A percentile compares a stretch with the other conserved stretches of the same genome.
phyloP scores from a whole-genome alignment of 2,797 vertebrate genomes.

The Gallinago solitaria region DNA sequence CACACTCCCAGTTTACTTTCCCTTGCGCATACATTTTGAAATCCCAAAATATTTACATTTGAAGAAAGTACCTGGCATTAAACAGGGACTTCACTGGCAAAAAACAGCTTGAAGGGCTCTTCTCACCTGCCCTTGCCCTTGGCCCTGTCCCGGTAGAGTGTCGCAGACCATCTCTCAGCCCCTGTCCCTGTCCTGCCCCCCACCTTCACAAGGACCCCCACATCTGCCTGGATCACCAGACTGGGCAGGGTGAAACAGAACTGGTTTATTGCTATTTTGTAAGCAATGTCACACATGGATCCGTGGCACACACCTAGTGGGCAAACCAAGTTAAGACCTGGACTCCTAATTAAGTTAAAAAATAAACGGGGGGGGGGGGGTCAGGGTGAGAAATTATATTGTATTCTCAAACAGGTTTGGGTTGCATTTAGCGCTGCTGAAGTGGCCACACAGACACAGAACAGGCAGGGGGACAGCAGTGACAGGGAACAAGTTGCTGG shows the following conservation, averaged over 20 bases:
- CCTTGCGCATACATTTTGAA: background rate
- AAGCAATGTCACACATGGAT: background rate
- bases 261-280: background rate
- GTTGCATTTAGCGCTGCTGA: background rate
- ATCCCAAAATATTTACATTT: background rate
- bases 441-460: background rate
- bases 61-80: background rate
- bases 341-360: background rate
- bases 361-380: accelerated
- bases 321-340: background rate
- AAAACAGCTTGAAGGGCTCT: background rate
- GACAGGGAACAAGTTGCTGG: background rate
- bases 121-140: background rate
- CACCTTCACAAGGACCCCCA: background rate
- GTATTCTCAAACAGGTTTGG: background rate
- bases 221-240: background rate
- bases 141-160: background rate
- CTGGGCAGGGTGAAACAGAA: background rate
- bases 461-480: accelerated
- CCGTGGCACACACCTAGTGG: too few relatives aligned
- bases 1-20: background rate
- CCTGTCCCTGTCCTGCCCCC: background rate
- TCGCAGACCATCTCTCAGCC: background rate
- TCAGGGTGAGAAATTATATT: background rate
- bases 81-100: background rate